Conservation (phyloP, 2,797 vertebrate genomes). For the Bufotes viridis region DNA sequence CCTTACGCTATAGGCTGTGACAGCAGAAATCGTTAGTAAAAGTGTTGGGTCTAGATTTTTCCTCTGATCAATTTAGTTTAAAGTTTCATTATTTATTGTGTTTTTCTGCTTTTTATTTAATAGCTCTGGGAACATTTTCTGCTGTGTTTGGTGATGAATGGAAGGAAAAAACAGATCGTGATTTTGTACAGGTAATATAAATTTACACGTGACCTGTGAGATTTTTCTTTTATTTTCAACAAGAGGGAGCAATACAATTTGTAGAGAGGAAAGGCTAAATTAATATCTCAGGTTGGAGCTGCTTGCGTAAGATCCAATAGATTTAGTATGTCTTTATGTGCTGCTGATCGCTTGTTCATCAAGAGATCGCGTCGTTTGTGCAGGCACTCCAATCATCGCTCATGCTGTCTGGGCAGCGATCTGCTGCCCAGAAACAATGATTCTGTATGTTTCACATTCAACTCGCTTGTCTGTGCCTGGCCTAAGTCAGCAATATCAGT, state of each 20-base stretch:
- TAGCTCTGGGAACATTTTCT: conserved; percentile 97
- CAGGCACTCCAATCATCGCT: no score
- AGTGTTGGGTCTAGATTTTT: no score
- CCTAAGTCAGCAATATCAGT: no score
- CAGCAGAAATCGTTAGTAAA: not conserved
- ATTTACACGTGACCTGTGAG: not conserved
- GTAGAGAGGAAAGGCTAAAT: not conserved
- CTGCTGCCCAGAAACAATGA: no score
- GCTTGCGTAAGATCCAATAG: no score
- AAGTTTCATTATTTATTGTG: not conserved
- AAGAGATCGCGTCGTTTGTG: no score
- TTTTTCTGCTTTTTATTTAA: conserved; percentile 56
- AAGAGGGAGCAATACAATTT: not conserved
- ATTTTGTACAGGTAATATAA: conserved; percentile 92
- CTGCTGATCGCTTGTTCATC: no score
- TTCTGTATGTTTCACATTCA: no score
- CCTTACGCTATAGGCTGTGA: not conserved
- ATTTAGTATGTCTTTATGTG: no score
- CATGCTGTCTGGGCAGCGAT: no score
- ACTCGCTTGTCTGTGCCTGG: no score
- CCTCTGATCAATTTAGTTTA: not conserved
- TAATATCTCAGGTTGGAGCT: not conserved
- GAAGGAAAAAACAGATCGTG: conserved; percentile 97
- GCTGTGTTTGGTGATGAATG: conserved; percentile 96
- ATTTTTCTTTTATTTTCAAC: not conserved